Conservation (phyloP, 2,797 vertebrate genomes). For the Intellagama lesueurii region DNA sequence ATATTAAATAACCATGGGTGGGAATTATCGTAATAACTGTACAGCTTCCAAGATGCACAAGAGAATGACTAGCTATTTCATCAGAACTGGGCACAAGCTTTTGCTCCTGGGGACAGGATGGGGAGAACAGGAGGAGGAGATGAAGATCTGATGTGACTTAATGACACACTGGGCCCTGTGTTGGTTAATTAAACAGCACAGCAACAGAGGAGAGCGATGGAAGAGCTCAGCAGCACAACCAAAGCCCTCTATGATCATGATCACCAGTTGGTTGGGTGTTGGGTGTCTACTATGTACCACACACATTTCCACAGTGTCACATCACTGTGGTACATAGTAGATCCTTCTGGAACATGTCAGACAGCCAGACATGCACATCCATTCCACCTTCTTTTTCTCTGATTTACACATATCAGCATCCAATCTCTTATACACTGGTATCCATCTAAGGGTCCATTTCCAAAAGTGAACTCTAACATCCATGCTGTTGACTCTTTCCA, state of each 20-base stretch:
- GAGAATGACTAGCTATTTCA: background rate
- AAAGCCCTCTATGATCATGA: background rate
- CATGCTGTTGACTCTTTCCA: background rate
- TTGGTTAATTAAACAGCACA: background rate
- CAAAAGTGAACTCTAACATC: too few relatives aligned
- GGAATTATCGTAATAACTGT: background rate
- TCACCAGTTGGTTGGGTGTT: background rate
- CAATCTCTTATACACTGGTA: background rate
- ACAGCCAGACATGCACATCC: background rate
- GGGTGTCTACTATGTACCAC: background rate
- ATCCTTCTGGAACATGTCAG: slow-evolving; percentile 1
- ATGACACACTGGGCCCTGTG: background rate
- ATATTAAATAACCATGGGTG: background rate
- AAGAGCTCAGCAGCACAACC: background rate
- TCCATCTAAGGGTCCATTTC: background rate
- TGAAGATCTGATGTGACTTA: slow-evolving; percentile 2
- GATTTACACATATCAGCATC: background rate
- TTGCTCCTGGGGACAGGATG: background rate
- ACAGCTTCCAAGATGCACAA: background rate
- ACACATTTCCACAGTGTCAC: background rate
- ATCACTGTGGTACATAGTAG: background rate
- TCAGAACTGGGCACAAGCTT: background rate
- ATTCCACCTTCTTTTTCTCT: too few relatives aligned
- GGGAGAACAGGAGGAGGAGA: background rate
- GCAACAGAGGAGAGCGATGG: background rate